Conservation (phyloP, 1,140 invertebrate species). For the Heliconius nattereri region DNA sequence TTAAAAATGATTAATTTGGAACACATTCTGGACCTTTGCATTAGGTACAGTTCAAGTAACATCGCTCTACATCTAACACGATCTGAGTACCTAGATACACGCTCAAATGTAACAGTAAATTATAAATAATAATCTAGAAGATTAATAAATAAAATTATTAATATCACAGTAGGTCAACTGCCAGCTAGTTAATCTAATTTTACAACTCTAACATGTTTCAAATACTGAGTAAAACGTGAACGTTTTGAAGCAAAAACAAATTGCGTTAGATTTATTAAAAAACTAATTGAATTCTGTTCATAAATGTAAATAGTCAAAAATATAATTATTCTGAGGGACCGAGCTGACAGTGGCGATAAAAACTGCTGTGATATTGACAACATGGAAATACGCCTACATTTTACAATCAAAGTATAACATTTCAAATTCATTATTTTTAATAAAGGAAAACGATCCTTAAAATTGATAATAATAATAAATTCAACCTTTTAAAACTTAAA, state of each 20-base stretch:
- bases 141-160: slow-evolving; percentile 77
- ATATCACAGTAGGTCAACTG: slow-evolving; percentile 80
- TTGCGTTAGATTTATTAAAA: slow-evolving; percentile 18
- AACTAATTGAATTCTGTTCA: slow-evolving; percentile 18
- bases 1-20: slow-evolving; percentile 69
- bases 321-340: slow-evolving; percentile 24
- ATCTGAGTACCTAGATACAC: slow-evolving; percentile 69
- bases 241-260: slow-evolving; percentile 5
- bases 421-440: slow-evolving; percentile 34
- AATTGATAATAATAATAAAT: slow-evolving; percentile 11
- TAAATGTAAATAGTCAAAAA: slow-evolving; percentile 27
- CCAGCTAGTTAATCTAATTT: slow-evolving; percentile 56
- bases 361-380: slow-evolving; percentile 80
- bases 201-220: slow-evolving; percentile 22
- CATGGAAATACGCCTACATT: slow-evolving; percentile 55
- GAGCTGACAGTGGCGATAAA: slow-evolving; percentile 66
- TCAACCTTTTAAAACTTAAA: slow-evolving; percentile 55
- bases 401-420: slow-evolving; percentile 54
- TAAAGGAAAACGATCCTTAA: slow-evolving; percentile 5
- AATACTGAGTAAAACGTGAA: slow-evolving; percentile 14
- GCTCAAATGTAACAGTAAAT: slow-evolving; percentile 64
- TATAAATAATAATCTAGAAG: slow-evolving; percentile 74
- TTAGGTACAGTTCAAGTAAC: slow-evolving; percentile 72
- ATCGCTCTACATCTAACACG: slow-evolving; percentile 62
- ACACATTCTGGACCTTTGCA: slow-evolving; percentile 71